Conservation (phyloP, 1,140 invertebrate species). For the Medauroidea extradentata region DNA sequence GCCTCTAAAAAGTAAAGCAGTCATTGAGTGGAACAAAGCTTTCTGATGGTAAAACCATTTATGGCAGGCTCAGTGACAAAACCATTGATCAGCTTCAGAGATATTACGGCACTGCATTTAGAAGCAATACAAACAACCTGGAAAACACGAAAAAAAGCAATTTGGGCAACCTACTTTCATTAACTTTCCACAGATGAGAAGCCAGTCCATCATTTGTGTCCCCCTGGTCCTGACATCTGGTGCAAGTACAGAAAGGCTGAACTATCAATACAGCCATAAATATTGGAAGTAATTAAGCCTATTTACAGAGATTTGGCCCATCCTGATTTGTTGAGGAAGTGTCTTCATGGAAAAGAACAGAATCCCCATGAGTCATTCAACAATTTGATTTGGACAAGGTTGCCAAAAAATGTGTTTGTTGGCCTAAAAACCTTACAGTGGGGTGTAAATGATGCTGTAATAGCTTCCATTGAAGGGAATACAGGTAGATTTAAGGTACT, state of each 20-base stretch:
- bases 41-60: constrained; percentile 7
- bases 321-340: constrained; percentile 9
- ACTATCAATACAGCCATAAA: constrained; percentile 5
- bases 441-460: constrained; percentile 12
- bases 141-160: constrained; percentile 20
- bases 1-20: constrained; percentile 4
- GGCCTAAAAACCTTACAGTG: constrained; percentile 13
- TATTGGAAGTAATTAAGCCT: constrained; percentile 11
- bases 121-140: constrained; percentile 17
- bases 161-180: constrained; percentile 19
- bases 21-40: not conserved
- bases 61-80: constrained; percentile 20
- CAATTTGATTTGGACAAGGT: constrained; percentile 14
- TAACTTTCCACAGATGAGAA: constrained; percentile 18
- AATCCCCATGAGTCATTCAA: constrained; percentile 20
- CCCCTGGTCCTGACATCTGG: constrained; percentile 7
- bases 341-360: constrained; percentile 11
- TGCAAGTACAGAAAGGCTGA: constrained; percentile 9
- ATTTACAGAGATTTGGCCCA: constrained; percentile 10
- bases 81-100: constrained; percentile 22
- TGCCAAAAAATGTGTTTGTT: constrained; percentile 22
- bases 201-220: constrained; percentile 12
- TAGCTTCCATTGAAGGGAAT: constrained; percentile 18
- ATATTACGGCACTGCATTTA: constrained; percentile 26
- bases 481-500: constrained; percentile 9